Evolutionary conservation across 2,797 vertebrate species (phyloP).

Genomic region (Gymnoscopelus microlampas): DNA sequence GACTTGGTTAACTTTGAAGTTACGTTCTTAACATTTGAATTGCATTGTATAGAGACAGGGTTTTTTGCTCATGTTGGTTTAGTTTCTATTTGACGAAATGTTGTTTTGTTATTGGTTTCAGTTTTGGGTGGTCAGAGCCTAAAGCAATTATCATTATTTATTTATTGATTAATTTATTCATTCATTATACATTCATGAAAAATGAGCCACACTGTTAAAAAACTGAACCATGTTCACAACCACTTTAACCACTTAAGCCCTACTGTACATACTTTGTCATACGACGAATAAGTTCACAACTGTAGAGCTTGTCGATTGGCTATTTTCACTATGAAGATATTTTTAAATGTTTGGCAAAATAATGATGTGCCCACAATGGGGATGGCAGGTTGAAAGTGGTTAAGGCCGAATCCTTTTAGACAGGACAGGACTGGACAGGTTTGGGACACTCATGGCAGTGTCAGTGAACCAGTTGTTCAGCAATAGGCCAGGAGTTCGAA

Average conservation of each 20-base stretch:
- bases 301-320: no score
- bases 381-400: no score
- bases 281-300: no score
- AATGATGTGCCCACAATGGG: no score
- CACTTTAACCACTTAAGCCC: neutral
- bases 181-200: neutral
- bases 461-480: constrained; percentile 19
- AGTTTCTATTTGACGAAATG: neutral
- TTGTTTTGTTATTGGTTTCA: neutral
- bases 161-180: no score
- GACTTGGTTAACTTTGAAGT: neutral
- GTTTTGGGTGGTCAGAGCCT: neutral
- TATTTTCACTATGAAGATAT: no score
- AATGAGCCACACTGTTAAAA: neutral
- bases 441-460: neutral
- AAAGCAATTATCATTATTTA: neutral
- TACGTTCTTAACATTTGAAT: neutral
- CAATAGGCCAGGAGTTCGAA: constrained; percentile 11
- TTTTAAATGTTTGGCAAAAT: no score
- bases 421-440: neutral
- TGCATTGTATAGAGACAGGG: neutral
- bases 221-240: neutral
- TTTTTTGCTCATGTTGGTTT: neutral
- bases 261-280: neutral
- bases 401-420: neutral